Base-by-base conservation (phyloP, 2,888 invertebrate genomes). In the Drosophila nigricruria region DNA sequence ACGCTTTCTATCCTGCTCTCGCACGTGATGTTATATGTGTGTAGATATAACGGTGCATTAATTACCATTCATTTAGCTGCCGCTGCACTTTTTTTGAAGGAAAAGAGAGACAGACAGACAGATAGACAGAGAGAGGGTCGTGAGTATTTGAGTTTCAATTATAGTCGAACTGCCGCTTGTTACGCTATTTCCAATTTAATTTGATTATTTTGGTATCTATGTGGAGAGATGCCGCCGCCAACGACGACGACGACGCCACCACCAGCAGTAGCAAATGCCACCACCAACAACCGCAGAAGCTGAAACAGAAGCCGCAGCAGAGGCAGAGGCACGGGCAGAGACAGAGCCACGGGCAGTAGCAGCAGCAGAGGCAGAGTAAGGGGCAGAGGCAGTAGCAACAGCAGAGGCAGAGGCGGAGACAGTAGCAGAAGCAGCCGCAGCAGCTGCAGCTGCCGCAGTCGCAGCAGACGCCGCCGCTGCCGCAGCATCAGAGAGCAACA, bases 51-150 rank as follows among this genome's bases (percentile, higher is more conserved):
- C 52, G 30, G 71, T 74, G 70, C 67, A 65, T 72, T 76, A 80
- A 78, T 80, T 72, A 54, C 61, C 80, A 69, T 66, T 72, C 62
- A 76, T 58, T 76, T 60, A 53, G 62, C 62, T 45, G 23, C 50
- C 34, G n/a, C 49, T 74, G 60, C 70, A 73, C 9, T 69, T 73
- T 68, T 43, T 65, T 12, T 27, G 25, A 45, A 16, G 25, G 45
- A 16, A 45, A 25, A n/a, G 30, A 54, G 8, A 2, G 32, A 20
- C 20, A 50, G 30, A 40, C 25, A 38, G 45, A n/a, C n/a, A n/a
- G 47, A 38, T 45, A 18, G 50, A 25, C 40, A 12, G 32, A n/a
- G 32, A 30, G 6, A n/a, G n/a, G n/a, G n/a, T n/a, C 25, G 34
- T 3, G 10, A 54, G 49, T 38, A 71, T 77, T 53, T 38, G 53